Conservation (phyloP, 2,797 vertebrate species). For the Sebastes dallii region DNA sequence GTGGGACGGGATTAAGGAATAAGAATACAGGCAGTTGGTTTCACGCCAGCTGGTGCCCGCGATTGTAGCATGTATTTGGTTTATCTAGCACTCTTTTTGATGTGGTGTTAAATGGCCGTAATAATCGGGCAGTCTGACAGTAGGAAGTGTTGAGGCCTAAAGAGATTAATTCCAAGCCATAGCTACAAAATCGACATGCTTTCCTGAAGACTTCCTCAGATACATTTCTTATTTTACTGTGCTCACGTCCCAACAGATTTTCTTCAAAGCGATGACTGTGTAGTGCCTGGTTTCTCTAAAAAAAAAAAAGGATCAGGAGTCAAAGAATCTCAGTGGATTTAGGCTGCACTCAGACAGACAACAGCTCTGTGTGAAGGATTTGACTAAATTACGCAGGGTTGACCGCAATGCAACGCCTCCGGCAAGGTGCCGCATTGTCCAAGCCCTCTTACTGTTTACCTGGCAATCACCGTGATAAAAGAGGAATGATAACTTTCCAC, state of each 20-base stretch:
- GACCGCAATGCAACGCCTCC: background rate
- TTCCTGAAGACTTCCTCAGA: conserved; percentile 46
- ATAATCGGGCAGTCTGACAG: conserved; percentile 65
- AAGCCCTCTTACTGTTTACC: background rate
- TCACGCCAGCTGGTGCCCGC: conserved; percentile 62
- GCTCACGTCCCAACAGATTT: background rate
- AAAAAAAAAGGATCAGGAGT: background rate
- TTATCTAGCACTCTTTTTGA: conserved; percentile 54
- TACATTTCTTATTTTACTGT: conserved; percentile 45
- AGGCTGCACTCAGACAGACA: background rate
- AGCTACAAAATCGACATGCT: conserved; percentile 48
- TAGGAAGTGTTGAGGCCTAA: conserved; percentile 68
- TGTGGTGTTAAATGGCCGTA: conserved; percentile 70
- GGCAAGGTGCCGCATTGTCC: background rate
- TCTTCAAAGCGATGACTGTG: conserved; percentile 2
- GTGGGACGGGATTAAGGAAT: conserved; percentile 59
- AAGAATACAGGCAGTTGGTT: conserved; percentile 47
- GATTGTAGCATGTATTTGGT: conserved; percentile 35
- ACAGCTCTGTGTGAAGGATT: background rate
- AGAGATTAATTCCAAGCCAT: conserved; percentile 56
- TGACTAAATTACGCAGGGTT: accelerated
- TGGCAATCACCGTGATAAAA: background rate
- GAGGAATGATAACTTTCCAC: background rate
- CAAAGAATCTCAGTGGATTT: background rate
- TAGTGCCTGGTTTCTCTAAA: background rate